Percentiles rank a stretch among this genome's conserved stretches.
These are phyloP conservation scores for Pelosia muscerda DNA, from an alignment of 2,888 invertebrate genomes.

Conservation along the genomic window DNA sequence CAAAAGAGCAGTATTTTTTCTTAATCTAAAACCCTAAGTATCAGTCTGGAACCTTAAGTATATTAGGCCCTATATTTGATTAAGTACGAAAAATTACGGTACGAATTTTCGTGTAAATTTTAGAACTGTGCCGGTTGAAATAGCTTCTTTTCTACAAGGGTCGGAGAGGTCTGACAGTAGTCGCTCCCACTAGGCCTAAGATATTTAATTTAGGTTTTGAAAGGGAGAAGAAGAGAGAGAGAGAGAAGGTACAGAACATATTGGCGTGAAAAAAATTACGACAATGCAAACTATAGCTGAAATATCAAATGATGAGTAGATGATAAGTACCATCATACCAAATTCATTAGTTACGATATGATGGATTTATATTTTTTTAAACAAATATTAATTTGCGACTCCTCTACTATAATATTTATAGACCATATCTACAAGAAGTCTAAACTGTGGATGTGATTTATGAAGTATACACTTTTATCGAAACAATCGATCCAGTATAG, in stretches of 20 bases:
- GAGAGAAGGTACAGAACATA: no score
- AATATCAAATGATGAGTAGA: no score
- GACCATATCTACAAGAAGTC: conserved; percentile 29
- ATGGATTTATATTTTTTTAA: neutral
- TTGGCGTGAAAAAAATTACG: no score
- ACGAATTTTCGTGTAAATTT: neutral
- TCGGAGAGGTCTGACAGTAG: no score
- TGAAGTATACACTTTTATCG: conserved; percentile 69
- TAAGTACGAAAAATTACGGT: neutral
- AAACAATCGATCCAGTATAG: conserved; percentile 68
- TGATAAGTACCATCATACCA: no score
- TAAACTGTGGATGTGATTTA: conserved; percentile 41
- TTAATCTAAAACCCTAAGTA: no score
- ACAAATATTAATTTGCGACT: neutral
- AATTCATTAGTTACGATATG: neutral
- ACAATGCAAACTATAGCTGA: no score
- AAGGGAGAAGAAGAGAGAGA: no score
- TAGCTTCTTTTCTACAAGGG: no score
- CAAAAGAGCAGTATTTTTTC: neutral
- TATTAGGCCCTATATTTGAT: neutral
- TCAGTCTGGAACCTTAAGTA: neutral
- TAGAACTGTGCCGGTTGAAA: neutral
- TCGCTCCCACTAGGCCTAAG: no score
- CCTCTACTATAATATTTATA: conserved; percentile 3
- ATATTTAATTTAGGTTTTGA: no score